Evolutionary conservation across 2,797 vertebrate genomes (phyloP), one percentile per base, ranked within the genome.

Genomic region (Rhabdomys pumilio): DNA sequence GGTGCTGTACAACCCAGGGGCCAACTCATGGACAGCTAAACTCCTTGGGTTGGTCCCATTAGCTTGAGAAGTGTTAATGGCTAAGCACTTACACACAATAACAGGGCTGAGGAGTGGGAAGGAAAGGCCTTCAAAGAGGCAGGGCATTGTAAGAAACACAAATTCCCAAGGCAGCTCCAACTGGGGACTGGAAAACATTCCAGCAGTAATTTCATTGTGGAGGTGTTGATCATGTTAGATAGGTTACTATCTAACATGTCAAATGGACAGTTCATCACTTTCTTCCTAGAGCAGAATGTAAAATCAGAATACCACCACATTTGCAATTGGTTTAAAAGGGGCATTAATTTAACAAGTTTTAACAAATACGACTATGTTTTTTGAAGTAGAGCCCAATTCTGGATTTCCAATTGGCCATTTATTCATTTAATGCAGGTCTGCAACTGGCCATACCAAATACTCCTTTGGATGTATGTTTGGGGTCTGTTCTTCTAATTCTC

Each of bases 271-370:
- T 53, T 76, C 34, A 75, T 24, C 65, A 67, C 57, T 34, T 81
- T n/a, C 7, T 76, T 90, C 31, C 61, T 76, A 79, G 0, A 69
- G 50, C 9, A 65, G 89, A 91, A 41, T 53, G 20, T 73, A 79
- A 94, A n/a, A 86, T 29, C 76, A 93, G 81, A 92, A 73, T n/a
- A 44, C 22, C 86, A 83, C 76, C 57, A 20, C 19, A 17, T 76
- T 67, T 85, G 61, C 9, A 41, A 81, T 9, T 89, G 89, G 82
- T 26, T 57, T 88, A 20, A 31, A 86, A 96, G 73, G 76, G 41
- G 4, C 34, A 44, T 53, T 80, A n/a, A 65, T 69, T 93, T 76
- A 77, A 77, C 22, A 76, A 76, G 59, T 47, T 87, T 72, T 19
- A 72, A 73, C 85, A 90, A 83, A 38, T 41, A 44, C 47, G 89